A percentile compares a stretch with the other conserved stretches of the same genome.
Conservation (phyloP, 2,113 vertebrate genomes). For the Cebus imitator region DNA sequence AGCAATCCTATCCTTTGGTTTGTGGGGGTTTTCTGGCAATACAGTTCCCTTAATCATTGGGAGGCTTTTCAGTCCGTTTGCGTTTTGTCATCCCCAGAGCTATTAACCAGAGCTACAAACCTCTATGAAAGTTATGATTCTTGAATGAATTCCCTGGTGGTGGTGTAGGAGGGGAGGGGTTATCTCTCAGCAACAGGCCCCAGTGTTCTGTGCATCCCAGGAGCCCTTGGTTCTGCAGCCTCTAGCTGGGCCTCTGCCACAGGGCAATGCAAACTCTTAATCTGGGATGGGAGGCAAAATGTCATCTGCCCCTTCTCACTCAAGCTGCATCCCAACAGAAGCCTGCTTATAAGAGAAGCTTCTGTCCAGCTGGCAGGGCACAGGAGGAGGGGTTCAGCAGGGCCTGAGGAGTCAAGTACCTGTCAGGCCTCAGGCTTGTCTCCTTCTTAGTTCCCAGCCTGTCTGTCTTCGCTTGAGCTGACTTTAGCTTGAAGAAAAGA, state of each 20-base stretch:
- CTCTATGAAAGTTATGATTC: constrained; percentile 42
- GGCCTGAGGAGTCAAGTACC: constrained; percentile 10
- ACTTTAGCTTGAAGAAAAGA: constrained; percentile 64
- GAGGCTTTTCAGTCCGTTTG: constrained; percentile 15
- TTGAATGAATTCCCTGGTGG: constrained; percentile 33
- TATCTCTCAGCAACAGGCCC: constrained; percentile 66
- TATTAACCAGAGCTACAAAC: constrained; percentile 52
- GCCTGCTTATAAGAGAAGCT: background rate
- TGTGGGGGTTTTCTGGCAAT: constrained; percentile 2
- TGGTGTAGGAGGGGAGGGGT: background rate
- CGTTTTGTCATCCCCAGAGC: constrained; percentile 37
- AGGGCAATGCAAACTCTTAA: background rate
- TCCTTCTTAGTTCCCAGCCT: constrained; percentile 45
- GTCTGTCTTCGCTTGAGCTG: constrained; percentile 50
- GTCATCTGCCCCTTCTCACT: background rate
- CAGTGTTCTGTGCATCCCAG: background rate
- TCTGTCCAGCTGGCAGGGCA: background rate
- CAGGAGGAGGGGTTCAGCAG: background rate
- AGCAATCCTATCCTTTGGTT: background rate
- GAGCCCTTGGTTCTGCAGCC: background rate
- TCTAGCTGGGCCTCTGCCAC: background rate
- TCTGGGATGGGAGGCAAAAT: background rate
- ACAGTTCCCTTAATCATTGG: background rate
- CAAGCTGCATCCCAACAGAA: background rate
- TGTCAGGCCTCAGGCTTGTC: background rate